Percentiles rank a stretch among this genome's conserved stretches.
Conservation (phyloP, 2,113 vertebrate species). For the Sinocyclocheilus anophthalmus region DNA sequence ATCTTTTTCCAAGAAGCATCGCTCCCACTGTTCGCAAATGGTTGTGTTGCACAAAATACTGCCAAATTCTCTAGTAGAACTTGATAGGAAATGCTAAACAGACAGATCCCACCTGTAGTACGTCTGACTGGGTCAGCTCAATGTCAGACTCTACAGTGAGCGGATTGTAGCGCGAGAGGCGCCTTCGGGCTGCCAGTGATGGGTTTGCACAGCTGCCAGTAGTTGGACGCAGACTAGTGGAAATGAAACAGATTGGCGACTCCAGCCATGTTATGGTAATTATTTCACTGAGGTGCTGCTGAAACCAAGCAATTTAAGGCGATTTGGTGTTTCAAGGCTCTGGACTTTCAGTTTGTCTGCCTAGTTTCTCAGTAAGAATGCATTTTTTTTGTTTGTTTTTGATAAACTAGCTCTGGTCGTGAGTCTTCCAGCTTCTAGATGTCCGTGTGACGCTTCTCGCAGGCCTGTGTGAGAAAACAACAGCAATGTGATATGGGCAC, state of each 20-base stretch:
- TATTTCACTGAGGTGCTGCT: conserved; percentile 7
- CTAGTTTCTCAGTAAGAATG: conserved; percentile 7
- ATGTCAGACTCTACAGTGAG: conserved; percentile 61
- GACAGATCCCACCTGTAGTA: conserved; percentile 57
- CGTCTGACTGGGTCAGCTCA: conserved; percentile 55
- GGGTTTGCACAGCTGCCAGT: conserved; percentile 68
- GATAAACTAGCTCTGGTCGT: conserved; percentile 55
- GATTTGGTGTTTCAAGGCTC: not conserved
- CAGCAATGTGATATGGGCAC: conserved; percentile 67
- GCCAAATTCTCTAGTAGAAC: conserved; percentile 10
- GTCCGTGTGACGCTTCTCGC: conserved; percentile 48
- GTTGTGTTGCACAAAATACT: conserved; percentile 16
- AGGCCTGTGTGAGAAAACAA: conserved; percentile 61
- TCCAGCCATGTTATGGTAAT: conserved; percentile 38
- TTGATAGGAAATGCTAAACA: conserved; percentile 21
- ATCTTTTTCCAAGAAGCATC: conserved; percentile 57
- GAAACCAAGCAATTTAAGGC: conserved; percentile 28
- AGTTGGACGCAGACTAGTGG: conserved; percentile 45
- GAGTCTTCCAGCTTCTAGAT: not conserved
- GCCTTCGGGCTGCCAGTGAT: conserved; percentile 50
- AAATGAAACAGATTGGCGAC: conserved; percentile 29
- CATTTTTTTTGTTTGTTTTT: conserved; percentile 45
- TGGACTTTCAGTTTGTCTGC: not conserved
- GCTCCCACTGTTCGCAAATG: conserved; percentile 58
- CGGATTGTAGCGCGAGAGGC: not conserved